Evolutionary conservation across 1,140 invertebrate genomes (phyloP), one percentile per base, ranked within the genome.

Genomic region (Frieseomelitta varia): DNA sequence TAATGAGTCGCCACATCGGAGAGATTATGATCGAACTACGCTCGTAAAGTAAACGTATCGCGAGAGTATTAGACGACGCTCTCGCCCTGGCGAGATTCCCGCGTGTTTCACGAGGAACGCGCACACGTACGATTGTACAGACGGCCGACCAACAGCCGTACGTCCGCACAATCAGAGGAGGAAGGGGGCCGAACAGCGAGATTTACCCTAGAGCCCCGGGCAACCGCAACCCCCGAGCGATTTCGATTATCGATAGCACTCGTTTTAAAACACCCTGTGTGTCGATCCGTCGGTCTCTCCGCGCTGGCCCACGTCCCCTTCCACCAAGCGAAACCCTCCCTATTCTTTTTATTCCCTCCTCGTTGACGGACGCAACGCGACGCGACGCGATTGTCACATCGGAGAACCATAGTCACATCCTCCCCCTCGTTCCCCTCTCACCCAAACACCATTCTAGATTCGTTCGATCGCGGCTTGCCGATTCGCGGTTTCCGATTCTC

Each of bases 191-290:
- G 75, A 78, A 53, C 63, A 73, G 75, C 79, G 88, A 90, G 88
- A 85, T 89, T 90, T 90, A 90, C 88, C 88, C 88, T 72, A 87
- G 80, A 90, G 81, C 88, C 88, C 88, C 82, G 88, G 88, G 88
- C 85, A 90, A 89, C 82, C 89, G 91, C 91, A 91, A 93, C 92
- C 93, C 92, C 91, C 90, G 79, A 71, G 91, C 91, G 93, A 93
- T 94, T 94, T 94, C 93, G 93, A 93, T 94, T 94, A 94, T 92
- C 93, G 93, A 94, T 94, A 94, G 92, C 92, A 93, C 93, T 93
- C 93, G 93, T 93, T 93, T 93, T 94, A 93, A 93, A 94, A 94
- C 91, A 94, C 91, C 92, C 92, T 80, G 92, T 92, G 91, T 91
- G 91, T 91, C 91, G 92, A 93, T 93, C 91, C 92, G 90, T 90